Conservation (phyloP, 53 echinoderm and acorn worm genomes). For the Holothuria leucospilota region DNA sequence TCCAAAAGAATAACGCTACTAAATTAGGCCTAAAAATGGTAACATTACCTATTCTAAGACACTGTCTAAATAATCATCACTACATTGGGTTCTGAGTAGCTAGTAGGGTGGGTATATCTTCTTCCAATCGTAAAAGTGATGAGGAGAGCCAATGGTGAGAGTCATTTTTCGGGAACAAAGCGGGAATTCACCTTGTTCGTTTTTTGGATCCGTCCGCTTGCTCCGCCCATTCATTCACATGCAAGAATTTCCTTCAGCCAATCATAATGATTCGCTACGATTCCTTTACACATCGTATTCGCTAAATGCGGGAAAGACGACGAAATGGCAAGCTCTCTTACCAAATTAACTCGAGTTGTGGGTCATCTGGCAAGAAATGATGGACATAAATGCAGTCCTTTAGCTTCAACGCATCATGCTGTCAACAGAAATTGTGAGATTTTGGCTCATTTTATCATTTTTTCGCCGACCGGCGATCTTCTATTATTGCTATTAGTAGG, state of each 20-base stretch:
- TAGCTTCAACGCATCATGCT: conserved; percentile 56
- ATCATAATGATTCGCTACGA: neutral
- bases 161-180: neutral
- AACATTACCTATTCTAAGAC: no score
- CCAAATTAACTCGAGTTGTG: conserved; percentile 85
- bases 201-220: neutral
- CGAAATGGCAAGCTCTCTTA: conserved; percentile 87
- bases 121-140: no score
- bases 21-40: no score
- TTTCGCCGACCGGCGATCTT: neutral
- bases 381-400: conserved; percentile 54
- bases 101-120: no score
- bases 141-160: no score
- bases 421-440: conserved; percentile 85
- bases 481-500: no score
- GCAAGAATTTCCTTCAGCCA: conserved; percentile 13
- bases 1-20: no score
- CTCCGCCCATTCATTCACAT: conserved; percentile 17
- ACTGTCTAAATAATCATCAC: no score
- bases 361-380: conserved; percentile 69
- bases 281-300: no score
- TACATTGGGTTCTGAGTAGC: no score
- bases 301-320: neutral
- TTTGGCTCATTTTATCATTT: neutral
- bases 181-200: neutral